Base-by-base conservation (phyloP, 2,797 vertebrate genomes). In the Numenius phaeopus region DNA sequence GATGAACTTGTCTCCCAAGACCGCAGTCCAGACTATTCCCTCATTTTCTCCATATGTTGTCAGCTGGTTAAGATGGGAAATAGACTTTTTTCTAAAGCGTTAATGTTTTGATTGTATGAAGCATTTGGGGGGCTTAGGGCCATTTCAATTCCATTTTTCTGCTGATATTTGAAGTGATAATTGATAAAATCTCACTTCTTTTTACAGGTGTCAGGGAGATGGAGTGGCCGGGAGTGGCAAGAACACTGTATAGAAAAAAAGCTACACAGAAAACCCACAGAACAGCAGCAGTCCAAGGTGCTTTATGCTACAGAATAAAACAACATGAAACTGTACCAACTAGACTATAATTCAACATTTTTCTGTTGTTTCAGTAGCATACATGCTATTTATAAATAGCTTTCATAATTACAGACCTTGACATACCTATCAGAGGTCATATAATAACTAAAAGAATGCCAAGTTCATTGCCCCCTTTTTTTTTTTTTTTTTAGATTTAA, bases 141-240 rank as follows among this genome's bases (percentile, higher is more conserved):
- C 86, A 21, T 70, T 93, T 88, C 58, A 82, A 30, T 90, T 90
- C 14, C 4, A 11, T 61, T 82, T 94, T 91, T 78, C 18, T 67
- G 66, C 58, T 72, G 4, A 73, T 64, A 90, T 55, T 83, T 72
- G 42, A 91, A 94, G 67, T 29, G 46, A 92, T 87, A 92, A 93
- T 87, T 89, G 49, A 83, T 87, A 78, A 83, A 95, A 87, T 81
- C 67, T 86, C 75, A 83, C 57, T 61, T 94, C 19, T 67, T 92
- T 95, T 80, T 78, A 69, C 34, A 75, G 7, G 7, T 83, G 40
- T 59, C 67, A 62, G 34, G 4, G 3, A 81, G 37, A 4, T 57
- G 13, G 29, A 59, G 5, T 27, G 58, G 16, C 73, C 76, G n/a
- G 37, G 50, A 79, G 20, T 14, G 12, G 23, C 30, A 76, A 73